Base-by-base conservation (phyloP, 1,140 invertebrate genomes). In the Drosophila athabasca region DNA sequence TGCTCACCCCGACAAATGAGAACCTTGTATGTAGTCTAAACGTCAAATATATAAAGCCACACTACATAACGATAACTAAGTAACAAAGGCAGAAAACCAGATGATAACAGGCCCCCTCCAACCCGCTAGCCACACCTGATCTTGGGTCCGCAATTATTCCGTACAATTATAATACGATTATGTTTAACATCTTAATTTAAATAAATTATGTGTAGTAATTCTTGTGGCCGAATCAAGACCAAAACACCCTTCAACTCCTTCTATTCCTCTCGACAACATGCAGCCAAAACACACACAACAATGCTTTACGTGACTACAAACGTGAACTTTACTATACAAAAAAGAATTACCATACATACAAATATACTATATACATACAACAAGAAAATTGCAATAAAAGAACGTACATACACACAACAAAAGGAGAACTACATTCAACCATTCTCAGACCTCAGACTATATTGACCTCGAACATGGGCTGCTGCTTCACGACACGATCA, bases 401-500 rank as follows among this genome's bases (percentile, higher is more conserved):
- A 79, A 84, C 54, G 61, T 71, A 62, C 66, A 84, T 79, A 75
- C 49, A 62, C 41, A 72, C 67, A 52, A 50, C 29, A 50, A 39
- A 26, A 55, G 26, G 31, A n/a, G 15, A n/a, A 8, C 15, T 39
- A 35, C 26, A 29, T 31, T 8, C 7, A 7, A 8, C 7, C 7
- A 31, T 7, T 31, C 29, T 31, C 29, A 31, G 26, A 26, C 26
- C 7, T 69, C 92, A 96, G 70, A 96, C 94, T 71, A 95, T 94
- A 92, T 95, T 94, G 58, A 85, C 90, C 91, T 97, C 96, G 66
- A 92, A 91, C 74, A 96, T 90, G 48, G 94, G 95, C 83, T 95
- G 92, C 67, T 95, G 92, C 1, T 93, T 90, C 50, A 98, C 89
- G 45, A 99, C 92, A 91, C 98, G 94, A 31, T 98, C 94, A 93